Percentiles rank a stretch among this genome's conserved stretches.
phyloP scores from a whole-genome alignment of 2,888 invertebrate species.

The Callinectes sapidus region DNA sequence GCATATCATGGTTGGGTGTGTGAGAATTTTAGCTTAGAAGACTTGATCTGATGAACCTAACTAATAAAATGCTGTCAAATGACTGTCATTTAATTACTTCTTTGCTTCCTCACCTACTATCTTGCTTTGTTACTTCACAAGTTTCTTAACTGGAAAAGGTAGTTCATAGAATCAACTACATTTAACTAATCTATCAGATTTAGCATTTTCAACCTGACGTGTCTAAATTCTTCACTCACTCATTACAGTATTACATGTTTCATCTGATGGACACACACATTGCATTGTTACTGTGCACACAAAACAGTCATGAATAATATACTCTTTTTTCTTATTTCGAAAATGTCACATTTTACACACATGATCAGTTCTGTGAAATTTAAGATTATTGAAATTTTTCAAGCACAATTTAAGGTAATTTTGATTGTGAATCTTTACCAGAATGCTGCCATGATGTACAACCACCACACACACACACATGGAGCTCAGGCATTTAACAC shows the following conservation, averaged over 20 bases:
- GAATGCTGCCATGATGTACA: slow-evolving; percentile 2
- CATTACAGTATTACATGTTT: neutral
- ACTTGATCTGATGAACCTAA: neutral
- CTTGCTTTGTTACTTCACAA: neutral
- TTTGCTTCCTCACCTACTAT: neutral
- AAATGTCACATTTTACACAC: neutral
- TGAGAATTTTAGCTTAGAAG: neutral
- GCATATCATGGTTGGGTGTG: neutral
- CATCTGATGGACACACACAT: neutral
- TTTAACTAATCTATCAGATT: neutral
- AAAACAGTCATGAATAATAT: neutral
- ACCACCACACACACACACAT: neutral
- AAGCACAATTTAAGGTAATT: neutral
- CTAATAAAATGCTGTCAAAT: neutral
- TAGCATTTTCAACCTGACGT: neutral
- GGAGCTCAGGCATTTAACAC: neutral
- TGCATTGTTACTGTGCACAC: neutral
- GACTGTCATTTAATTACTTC: neutral
- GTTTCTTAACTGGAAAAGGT: neutral
- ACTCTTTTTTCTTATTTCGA: neutral
- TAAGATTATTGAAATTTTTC: neutral
- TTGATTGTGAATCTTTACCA: neutral
- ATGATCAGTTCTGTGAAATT: neutral
- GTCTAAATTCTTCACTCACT: neutral
- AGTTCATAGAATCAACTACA: neutral